Evolutionary conservation across 2,113 vertebrate genomes (phyloP).

Genomic region (Bettongia penicillata): DNA sequence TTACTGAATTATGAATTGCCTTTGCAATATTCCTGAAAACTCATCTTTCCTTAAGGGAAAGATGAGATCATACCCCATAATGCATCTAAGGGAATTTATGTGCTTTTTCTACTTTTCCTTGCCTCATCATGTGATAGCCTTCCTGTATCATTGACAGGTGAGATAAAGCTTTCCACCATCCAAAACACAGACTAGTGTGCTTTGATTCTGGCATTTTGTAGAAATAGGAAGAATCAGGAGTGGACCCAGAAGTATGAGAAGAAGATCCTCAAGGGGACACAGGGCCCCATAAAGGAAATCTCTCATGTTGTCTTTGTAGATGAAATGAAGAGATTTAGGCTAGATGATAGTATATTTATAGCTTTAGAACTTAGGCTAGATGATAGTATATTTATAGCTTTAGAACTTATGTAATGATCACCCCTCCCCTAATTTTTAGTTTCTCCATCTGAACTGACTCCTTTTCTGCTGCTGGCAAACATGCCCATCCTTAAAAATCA

Average conservation of each 20-base stretch:
- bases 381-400: background rate
- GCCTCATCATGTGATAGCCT: background rate
- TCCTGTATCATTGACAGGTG: too few species aligned
- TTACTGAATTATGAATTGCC: background rate
- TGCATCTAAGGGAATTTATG: background rate
- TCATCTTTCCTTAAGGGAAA: background rate
- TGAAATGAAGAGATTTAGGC: background rate
- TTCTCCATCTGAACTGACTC: background rate
- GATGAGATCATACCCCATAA: background rate
- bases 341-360: background rate
- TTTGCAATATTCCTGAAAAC: background rate
- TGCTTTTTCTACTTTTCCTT: background rate
- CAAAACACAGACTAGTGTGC: background rate
- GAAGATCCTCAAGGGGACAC: background rate
- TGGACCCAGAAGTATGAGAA: background rate
- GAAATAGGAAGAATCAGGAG: background rate
- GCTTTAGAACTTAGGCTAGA: background rate
- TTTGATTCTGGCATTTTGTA: background rate
- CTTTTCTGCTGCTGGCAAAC: background rate
- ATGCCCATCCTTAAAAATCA: background rate
- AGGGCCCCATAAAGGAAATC: background rate
- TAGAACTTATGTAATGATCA: background rate
- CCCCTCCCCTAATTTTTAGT: background rate
- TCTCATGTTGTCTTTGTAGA: background rate
- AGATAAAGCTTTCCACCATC: too few species aligned